Evolutionary conservation across 2,797 vertebrate species (phyloP).

Genomic region (Acrocephalus scirpaceus): DNA sequence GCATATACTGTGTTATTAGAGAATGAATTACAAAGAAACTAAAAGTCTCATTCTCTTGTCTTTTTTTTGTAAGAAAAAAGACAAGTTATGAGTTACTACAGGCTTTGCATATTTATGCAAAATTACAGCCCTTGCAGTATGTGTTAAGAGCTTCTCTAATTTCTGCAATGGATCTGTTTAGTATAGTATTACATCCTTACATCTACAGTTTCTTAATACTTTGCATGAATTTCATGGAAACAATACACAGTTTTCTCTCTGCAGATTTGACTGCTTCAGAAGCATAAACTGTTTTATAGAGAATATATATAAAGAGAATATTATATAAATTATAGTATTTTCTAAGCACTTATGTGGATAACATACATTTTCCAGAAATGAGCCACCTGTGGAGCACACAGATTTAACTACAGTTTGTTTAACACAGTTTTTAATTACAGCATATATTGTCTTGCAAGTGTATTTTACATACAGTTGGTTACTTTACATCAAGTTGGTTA

Average conservation of each 20-base stretch:
- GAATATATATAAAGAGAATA: neutral
- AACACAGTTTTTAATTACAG: neutral
- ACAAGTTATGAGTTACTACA: neutral
- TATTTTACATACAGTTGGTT: neutral
- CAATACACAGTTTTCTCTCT: neutral
- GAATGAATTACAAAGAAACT: constrained; percentile 28
- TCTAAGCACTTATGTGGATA: neutral
- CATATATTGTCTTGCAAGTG: neutral
- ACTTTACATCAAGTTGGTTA: neutral
- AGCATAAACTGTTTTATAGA: neutral
- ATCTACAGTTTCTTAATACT: constrained; percentile 28
- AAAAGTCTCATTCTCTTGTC: constrained; percentile 31
- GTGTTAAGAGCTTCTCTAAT: neutral
- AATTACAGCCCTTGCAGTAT: neutral
- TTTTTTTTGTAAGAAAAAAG: neutral
- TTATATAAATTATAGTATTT: neutral
- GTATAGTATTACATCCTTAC: neutral
- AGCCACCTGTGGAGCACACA: neutral
- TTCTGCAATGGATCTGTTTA: neutral
- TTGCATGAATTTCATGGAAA: constrained; percentile 68
- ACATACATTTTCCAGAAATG: neutral
- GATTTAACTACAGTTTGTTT: neutral
- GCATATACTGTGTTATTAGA: neutral
- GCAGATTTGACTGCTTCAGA: neutral
- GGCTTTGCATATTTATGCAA: constrained; percentile 10